Conservation (phyloP, 1,140 invertebrate genomes). For the Vanessa tameamea region DNA sequence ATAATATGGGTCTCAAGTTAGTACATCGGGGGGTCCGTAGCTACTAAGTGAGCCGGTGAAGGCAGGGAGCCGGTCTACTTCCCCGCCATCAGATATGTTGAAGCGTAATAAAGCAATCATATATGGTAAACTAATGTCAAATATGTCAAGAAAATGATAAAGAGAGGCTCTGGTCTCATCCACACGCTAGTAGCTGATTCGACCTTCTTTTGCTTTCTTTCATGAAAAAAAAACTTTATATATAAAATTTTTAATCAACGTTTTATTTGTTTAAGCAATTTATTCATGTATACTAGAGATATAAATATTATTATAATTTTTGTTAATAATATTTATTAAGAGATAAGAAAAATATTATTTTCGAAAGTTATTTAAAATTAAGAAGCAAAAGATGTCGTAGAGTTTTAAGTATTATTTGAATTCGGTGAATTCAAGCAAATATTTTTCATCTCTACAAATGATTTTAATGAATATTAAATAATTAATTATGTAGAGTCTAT, state of each 20-base stretch:
- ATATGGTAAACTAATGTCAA: slow-evolving; percentile 63
- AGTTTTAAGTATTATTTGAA: too few species aligned
- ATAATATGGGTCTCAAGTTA: slow-evolving; percentile 24
- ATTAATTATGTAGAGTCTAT: too few species aligned
- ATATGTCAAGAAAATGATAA: slow-evolving; percentile 74
- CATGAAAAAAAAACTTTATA: background rate
- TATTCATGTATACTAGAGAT: too few species aligned
- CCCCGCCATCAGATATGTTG: slow-evolving; percentile 65
- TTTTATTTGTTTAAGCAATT: background rate
- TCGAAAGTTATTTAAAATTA: too few species aligned
- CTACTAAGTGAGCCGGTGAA: slow-evolving; percentile 67
- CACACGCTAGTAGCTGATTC: slow-evolving; percentile 69
- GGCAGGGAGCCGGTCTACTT: slow-evolving; percentile 68
- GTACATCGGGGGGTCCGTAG: slow-evolving; percentile 60
- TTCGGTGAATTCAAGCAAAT: too few species aligned
- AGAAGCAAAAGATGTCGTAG: too few species aligned
- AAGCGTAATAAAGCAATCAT: slow-evolving; percentile 60
- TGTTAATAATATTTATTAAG: too few species aligned
- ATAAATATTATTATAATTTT: too few species aligned
- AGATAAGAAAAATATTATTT: too few species aligned
- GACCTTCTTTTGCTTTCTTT: slow-evolving; percentile 58
- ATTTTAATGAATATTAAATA: too few species aligned
- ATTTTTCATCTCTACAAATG: too few species aligned
- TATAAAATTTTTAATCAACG: background rate
- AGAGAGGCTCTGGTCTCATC: slow-evolving; percentile 65